Conservation (phyloP, 2,113 vertebrate species). For the Eleginops maclovinus region DNA sequence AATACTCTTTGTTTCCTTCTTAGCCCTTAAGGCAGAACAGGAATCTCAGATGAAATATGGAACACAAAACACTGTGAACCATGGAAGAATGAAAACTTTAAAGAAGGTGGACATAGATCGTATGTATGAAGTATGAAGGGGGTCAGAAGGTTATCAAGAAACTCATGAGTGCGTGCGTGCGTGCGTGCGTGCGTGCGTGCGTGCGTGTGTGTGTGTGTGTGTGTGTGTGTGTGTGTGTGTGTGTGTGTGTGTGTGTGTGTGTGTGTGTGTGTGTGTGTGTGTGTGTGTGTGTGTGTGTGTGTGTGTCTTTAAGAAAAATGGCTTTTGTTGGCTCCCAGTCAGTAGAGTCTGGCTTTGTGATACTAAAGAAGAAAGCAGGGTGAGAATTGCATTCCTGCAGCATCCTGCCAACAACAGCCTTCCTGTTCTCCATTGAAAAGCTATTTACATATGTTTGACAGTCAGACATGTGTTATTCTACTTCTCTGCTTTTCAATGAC, state of each 20-base stretch:
- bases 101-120: constrained; percentile 42
- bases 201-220: not conserved
- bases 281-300: no score
- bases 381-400: constrained; percentile 7
- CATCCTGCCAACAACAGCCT: constrained; percentile 50
- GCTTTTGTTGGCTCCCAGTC: constrained; percentile 45
- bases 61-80: constrained; percentile 45
- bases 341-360: constrained; percentile 46
- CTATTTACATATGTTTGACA: constrained; percentile 23
- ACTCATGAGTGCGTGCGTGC: not conserved
- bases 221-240: no score
- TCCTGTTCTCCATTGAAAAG: constrained; percentile 43
- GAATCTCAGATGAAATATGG: constrained; percentile 50
- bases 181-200: not conserved
- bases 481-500: constrained; percentile 8
- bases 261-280: no score
- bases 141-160: constrained; percentile 42
- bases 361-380: constrained; percentile 25
- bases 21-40: constrained; percentile 38
- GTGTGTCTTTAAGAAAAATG: constrained; percentile 37
- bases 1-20: constrained; percentile 14
- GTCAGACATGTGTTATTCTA: constrained; percentile 10
- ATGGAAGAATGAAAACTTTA: constrained; percentile 59
- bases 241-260: no score
- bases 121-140: constrained; percentile 37